These are phyloP conservation scores for Puntigrus tetrazona DNA, from an alignment of 2,113 vertebrate species.

Conservation along the genomic window DNA sequence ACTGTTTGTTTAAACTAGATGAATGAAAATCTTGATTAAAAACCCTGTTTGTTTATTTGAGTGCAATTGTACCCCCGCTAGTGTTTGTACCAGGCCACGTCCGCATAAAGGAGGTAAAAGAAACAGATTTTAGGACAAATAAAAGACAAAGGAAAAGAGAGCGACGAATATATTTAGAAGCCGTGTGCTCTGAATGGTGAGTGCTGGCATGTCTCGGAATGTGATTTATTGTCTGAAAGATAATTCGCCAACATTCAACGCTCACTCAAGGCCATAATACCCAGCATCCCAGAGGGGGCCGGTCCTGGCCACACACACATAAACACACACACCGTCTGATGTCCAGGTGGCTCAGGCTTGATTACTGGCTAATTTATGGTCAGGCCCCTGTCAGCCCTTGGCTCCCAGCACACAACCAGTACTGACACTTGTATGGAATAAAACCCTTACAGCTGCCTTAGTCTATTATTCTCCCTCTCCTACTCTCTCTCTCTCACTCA, in stretches of 20 bases:
- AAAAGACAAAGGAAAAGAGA: not conserved
- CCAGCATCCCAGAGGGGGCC: conserved; percentile 20
- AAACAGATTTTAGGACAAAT: not conserved
- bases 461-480: conserved; percentile 49
- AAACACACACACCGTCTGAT: conserved; percentile 37
- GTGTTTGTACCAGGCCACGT: not conserved
- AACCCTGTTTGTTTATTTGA: not conserved
- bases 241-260: conserved; percentile 52
- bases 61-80: not conserved
- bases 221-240: conserved; percentile 54
- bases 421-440: conserved; percentile 59
- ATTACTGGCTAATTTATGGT: conserved; percentile 64
- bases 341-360: conserved; percentile 47
- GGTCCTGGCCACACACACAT: conserved; percentile 21
- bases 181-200: conserved; percentile 11
- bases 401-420: conserved; percentile 53
- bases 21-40: not conserved
- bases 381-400: conserved; percentile 53
- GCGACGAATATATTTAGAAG: not conserved
- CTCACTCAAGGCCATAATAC: conserved; percentile 59
- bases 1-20: not conserved
- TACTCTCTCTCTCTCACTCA: not conserved
- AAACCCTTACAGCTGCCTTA: conserved; percentile 53
- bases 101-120: not conserved
- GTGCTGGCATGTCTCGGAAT: conserved; percentile 23